Base-by-base conservation (phyloP, 2,113 vertebrate genomes). In the Psammodynastes pulverulentus region DNA sequence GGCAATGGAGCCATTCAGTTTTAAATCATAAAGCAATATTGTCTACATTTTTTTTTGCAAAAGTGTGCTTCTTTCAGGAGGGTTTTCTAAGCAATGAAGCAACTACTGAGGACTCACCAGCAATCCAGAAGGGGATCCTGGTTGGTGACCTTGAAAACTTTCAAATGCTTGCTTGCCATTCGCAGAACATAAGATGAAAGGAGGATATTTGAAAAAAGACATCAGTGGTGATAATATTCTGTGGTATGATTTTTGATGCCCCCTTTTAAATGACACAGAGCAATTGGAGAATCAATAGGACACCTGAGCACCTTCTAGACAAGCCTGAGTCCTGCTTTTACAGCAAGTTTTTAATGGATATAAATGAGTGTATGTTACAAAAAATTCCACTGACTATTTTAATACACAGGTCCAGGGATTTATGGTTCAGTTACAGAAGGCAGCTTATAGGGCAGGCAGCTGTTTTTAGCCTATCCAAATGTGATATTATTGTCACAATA, bases 381-480 rank as follows among this genome's bases (percentile, higher is more conserved):
- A 94, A 72, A 91, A 72, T 92, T 46, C 46, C 89, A 24, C 89
- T 95, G 95, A 92, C 51, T 95, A 90, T 94, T 95, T 96, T 88
- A 95, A 92, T 93, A 90, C 5, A 92, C 0, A 72, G 46, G 95
- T 89, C 79, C 29, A 79, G 67, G 93, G 87, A 94, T 88, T 91
- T 94, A 93, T 94, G 95, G 94, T 94, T 90, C 90, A 92, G 92
- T 94, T 97, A 93, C 85, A 79, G 93, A 92, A 94, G 92, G 52
- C 92, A 94, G 85, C 94, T 96, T 94, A n/a, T 94, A 93, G 72
- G 39, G 86, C 24, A 87, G 67, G 95, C 94, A 43, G 67, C n/a
- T 93, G 21, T 79, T 94, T 94, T 15, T 92, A 34, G 56, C 15
- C 51, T 95, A 92, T 92, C 93, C 85, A 93, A 95, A 94, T 93